Percentiles rank a stretch among this genome's conserved stretches.
phyloP scores from a whole-genome alignment of 2,888 invertebrate genomes.

The Abscondita cerata region DNA sequence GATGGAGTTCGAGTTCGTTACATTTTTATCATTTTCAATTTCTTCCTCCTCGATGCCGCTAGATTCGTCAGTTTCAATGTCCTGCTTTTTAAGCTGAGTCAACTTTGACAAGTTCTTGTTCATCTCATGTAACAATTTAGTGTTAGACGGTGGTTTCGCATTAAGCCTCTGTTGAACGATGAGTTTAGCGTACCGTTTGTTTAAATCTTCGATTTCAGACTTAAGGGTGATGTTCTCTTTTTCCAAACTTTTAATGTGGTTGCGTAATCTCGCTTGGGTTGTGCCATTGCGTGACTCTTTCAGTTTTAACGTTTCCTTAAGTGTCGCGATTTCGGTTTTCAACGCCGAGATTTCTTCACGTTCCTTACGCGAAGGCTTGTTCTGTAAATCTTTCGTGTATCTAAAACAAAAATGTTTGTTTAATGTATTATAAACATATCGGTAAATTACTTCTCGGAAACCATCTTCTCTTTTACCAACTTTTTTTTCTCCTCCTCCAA shows the following conservation, averaged over 20 bases:
- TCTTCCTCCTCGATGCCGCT: not conserved
- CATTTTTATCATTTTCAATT: slow-evolving; percentile 12
- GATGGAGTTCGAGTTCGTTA: too few species aligned
- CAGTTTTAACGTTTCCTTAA: slow-evolving; percentile 72
- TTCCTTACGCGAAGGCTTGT: slow-evolving; percentile 70
- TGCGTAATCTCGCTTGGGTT: slow-evolving; percentile 74
- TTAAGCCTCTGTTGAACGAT: slow-evolving; percentile 66
- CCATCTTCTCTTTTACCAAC: slow-evolving; percentile 67
- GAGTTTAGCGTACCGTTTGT: slow-evolving; percentile 70
- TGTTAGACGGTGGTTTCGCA: slow-evolving; percentile 63
- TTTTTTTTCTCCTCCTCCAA: slow-evolving; percentile 68
- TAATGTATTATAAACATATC: not conserved
- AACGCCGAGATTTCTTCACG: slow-evolving; percentile 72
- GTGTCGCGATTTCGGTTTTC: slow-evolving; percentile 69
- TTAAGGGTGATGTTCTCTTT: slow-evolving; percentile 71
- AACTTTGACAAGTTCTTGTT: slow-evolving; percentile 68
- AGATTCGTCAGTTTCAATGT: not conserved
- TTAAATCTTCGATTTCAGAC: slow-evolving; percentile 71
- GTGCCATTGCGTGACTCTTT: slow-evolving; percentile 78
- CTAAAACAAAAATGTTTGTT: slow-evolving; percentile 38
- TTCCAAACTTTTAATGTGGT: slow-evolving; percentile 75
- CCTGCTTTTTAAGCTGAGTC: not conserved
- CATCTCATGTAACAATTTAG: slow-evolving; percentile 78
- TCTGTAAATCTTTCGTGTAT: slow-evolving; percentile 72
- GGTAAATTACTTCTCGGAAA: slow-evolving; percentile 53